Conservation (phyloP, 35 echinoderm and acorn worm species). For the Ptychodera flava region DNA sequence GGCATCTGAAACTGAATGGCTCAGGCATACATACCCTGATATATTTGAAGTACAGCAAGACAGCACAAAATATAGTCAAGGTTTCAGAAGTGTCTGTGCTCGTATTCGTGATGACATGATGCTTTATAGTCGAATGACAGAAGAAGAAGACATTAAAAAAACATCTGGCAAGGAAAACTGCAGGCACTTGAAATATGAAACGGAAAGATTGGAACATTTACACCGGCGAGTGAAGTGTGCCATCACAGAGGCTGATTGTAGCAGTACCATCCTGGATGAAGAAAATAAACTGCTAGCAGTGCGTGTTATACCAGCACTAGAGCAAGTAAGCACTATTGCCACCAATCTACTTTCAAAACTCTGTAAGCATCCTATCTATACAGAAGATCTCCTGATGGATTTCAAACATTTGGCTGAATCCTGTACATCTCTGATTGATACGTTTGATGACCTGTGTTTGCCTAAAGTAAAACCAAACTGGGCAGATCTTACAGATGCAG, state of each 20-base stretch:
- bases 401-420: background rate
- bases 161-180: background rate
- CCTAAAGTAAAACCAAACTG: background rate
- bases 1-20: background rate
- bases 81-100: background rate
- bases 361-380: background rate
- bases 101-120: background rate
- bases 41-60: background rate
- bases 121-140: background rate
- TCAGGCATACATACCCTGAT: background rate
- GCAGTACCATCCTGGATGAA: background rate
- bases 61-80: background rate
- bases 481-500: too few species aligned
- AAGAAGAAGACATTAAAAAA: background rate
- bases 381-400: background rate
- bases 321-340: background rate
- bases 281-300: background rate
- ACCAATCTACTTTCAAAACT: background rate
- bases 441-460: background rate
- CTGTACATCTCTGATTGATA: background rate
- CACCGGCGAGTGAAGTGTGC: background rate
- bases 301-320: background rate
- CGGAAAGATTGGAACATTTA: background rate
- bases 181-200: background rate
- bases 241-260: background rate